Percentiles rank a stretch among this genome's conserved stretches.
These are phyloP conservation scores for Drosophila conformis DNA, from an alignment of 2,888 invertebrate species.

Conservation along the genomic window DNA sequence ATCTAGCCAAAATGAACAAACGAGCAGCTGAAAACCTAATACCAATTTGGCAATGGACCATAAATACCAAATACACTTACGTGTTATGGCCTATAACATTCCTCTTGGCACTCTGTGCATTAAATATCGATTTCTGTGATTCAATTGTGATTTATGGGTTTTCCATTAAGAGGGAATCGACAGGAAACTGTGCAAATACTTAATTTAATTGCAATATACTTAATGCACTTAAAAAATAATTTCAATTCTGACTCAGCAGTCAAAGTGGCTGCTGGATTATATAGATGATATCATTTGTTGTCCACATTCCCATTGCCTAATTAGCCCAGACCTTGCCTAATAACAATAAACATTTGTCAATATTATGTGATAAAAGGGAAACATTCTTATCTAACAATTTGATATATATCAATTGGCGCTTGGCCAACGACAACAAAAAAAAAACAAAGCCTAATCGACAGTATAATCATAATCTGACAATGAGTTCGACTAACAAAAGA, in stretches of 20 bases:
- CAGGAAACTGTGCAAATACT: conserved; percentile 6
- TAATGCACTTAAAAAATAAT: conserved; percentile 20
- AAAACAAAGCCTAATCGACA: conserved; percentile 14
- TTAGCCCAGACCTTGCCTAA: conserved; percentile 21
- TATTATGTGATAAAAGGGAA: conserved; percentile 33
- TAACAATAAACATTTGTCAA: conserved; percentile 11
- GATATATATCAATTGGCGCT: conserved; percentile 5
- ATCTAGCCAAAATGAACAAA: neutral
- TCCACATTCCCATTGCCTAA: neutral
- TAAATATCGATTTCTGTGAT: conserved; percentile 23
- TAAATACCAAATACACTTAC: conserved; percentile 13
- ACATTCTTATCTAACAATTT: conserved; percentile 29
- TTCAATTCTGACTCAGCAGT: neutral
- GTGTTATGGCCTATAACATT: conserved; percentile 13
- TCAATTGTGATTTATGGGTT: conserved; percentile 23
- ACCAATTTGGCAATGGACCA: conserved; percentile 51
- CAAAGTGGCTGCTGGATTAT: neutral
- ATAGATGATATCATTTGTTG: conserved; percentile 18
- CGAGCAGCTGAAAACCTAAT: conserved; percentile 38
- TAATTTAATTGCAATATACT: conserved; percentile 18
- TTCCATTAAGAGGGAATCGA: neutral
- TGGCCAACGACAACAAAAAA: conserved; percentile 15
- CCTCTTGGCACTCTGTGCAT: neutral
- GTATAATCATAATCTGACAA: conserved; percentile 15
- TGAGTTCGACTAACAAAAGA: conserved; percentile 15